phyloP scores from a whole-genome alignment of 2,113 vertebrate genomes.

The Sinocyclocheilus grahami region DNA sequence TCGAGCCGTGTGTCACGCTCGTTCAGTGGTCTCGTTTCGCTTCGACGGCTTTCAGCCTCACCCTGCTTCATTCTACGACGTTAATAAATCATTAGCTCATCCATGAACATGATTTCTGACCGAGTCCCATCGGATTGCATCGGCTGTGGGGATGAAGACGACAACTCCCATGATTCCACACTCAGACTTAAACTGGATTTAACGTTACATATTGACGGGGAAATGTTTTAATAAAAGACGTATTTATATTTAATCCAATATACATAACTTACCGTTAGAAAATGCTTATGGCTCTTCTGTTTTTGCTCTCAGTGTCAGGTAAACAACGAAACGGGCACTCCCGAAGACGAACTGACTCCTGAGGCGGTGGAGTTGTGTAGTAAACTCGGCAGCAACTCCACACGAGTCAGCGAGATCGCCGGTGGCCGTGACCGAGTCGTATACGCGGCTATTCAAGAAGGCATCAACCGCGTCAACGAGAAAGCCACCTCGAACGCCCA shows the following conservation, averaged over 20 bases:
- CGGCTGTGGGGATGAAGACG: too few species aligned
- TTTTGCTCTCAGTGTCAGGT: constrained; percentile 74
- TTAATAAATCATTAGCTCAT: too few species aligned
- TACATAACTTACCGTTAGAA: neutral
- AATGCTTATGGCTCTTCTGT: neutral
- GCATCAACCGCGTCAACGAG: constrained; percentile 80
- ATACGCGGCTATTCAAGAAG: constrained; percentile 82
- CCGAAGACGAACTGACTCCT: constrained; percentile 76
- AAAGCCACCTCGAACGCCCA: constrained; percentile 81
- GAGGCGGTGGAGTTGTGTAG: constrained; percentile 80
- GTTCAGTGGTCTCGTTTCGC: too few species aligned
- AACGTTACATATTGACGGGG: neutral
- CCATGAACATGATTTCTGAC: too few species aligned
- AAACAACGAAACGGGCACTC: constrained; percentile 70
- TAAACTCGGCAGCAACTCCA: constrained; percentile 81
- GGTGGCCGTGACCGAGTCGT: constrained; percentile 72
- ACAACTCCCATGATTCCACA: too few species aligned
- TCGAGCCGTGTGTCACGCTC: too few species aligned
- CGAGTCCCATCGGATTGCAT: too few species aligned
- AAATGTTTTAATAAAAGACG: neutral
- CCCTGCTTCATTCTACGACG: too few species aligned
- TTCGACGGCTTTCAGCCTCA: too few species aligned
- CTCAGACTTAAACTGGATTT: neutral
- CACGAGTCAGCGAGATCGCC: constrained; percentile 78
- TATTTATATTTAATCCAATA: neutral